Evolutionary conservation across 2,113 vertebrate genomes (phyloP).

Genomic region (Macquaria australasica): DNA sequence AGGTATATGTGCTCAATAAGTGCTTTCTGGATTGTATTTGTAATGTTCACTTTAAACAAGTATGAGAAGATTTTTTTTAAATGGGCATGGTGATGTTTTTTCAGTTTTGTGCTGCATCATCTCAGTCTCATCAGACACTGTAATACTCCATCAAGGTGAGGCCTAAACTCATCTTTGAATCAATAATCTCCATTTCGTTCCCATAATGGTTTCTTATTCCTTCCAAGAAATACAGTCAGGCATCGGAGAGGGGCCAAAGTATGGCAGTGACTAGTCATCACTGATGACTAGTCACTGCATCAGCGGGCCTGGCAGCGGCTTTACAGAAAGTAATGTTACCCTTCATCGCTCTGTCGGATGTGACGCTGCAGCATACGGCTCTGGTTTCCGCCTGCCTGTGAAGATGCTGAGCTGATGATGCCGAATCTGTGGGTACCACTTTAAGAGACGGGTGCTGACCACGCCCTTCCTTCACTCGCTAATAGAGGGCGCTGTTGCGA

Average conservation of each 20-base stretch:
- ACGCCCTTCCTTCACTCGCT: constrained; percentile 70
- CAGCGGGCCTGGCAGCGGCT: background rate
- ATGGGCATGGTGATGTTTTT: background rate
- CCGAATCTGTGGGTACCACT: constrained; percentile 70
- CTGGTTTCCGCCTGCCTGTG: constrained; percentile 18
- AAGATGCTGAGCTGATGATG: constrained; percentile 39
- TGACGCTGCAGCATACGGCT: constrained; percentile 29
- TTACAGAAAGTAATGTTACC: background rate
- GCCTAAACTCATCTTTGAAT: constrained; percentile 19
- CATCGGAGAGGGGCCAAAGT: background rate
- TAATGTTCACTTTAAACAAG: background rate
- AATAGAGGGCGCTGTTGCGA: constrained; percentile 62
- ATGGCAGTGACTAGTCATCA: background rate
- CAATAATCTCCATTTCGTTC: constrained; percentile 17
- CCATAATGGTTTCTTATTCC: background rate
- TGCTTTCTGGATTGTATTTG: background rate
- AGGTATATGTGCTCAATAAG: background rate
- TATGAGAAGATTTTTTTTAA: background rate
- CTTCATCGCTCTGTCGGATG: constrained; percentile 10
- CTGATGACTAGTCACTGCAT: constrained; percentile 21
- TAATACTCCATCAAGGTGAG: constrained; percentile 23
- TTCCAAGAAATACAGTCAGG: constrained; percentile 27
- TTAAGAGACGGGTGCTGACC: constrained; percentile 76
- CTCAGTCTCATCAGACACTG: background rate
- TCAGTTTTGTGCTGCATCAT: constrained; percentile 34